Evolutionary conservation across 30 jellyfish, hydroid and myxozoan genomes (phyloP).

Genomic region (Cassiopea andromeda): DNA sequence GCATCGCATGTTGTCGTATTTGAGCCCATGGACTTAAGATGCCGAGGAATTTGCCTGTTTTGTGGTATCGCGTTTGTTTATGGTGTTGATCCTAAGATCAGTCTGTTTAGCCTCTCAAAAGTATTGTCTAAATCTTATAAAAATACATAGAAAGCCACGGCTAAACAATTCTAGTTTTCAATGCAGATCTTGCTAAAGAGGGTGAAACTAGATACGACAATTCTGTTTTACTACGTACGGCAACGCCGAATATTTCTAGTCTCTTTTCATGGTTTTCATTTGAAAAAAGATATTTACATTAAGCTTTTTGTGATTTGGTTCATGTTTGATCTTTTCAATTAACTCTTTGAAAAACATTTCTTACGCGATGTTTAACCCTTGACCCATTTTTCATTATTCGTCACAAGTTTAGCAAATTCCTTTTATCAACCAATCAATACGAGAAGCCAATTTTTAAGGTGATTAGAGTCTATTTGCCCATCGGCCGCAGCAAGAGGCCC

Average conservation of each 20-base stretch:
- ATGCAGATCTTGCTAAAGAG: not conserved
- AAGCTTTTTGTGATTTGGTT: conserved; percentile 5
- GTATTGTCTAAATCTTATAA: conserved; percentile 6
- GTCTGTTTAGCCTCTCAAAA: conserved; percentile 11
- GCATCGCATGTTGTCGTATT: not conserved
- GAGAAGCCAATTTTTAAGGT: not conserved
- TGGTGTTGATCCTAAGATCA: conserved; percentile 36
- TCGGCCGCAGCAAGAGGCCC: not conserved
- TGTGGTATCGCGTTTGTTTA: conserved; percentile 10
- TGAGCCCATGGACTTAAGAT: not conserved
- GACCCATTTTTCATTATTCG: conserved; percentile 26
- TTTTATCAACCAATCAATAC: conserved; percentile 21
- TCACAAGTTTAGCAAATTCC: conserved; percentile 24
- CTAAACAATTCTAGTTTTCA: not conserved
- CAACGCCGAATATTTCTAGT: not conserved
- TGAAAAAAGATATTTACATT: not conserved
- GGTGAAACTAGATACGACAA: not conserved
- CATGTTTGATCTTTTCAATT: conserved; percentile 26
- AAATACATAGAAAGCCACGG: conserved; percentile 1
- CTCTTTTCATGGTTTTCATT: not conserved
- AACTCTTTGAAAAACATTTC: conserved; percentile 13
- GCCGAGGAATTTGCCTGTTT: conserved; percentile 14
- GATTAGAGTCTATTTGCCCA: not conserved
- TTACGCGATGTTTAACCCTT: conserved; percentile 34
- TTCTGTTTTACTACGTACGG: not conserved